Evolutionary conservation across 2,113 vertebrate genomes (phyloP), one percentile per base, ranked within the genome.

Genomic region (Zosterops hypoxanthus): DNA sequence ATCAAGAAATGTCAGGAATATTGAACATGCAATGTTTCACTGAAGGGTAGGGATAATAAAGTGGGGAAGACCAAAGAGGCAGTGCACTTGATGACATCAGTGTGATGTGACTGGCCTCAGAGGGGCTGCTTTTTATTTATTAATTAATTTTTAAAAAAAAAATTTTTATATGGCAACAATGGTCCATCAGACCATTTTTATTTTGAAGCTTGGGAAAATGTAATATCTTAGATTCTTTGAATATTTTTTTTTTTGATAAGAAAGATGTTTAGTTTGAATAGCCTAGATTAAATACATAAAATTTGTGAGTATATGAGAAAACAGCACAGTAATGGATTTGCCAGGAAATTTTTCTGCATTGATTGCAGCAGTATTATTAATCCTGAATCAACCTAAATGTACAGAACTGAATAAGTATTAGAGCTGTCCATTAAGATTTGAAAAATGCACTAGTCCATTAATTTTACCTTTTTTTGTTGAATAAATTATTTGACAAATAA

Each of bases 401-500:
- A 84, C 80, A 84, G 90, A 93, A 81, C 72, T 71, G 94, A 91
- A 6, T 89, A 91, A 92, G 88, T 79, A 61, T 75, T 84, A 94
- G 57, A 83, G 41, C 69, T 82, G 80, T 84, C 82, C 76, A 84
- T 83, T 90, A 86, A 81, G 76, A 90, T 88, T 77, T 96, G 94
- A 96, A 71, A 87, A 95, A 96, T 86, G 61, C 23, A 79, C 56
- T 22, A 82, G 88, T 96, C 49, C 88, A 83, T 96, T 93, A 94
- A 93, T 97, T 96, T 88, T 71, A 94, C 92, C 72, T 94, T 96
- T 97, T 80, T 96, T 88, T 93, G 82, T 84, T 93, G 94, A 96
- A 96, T 95, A 96, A 96, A 96, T 96, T 96, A 93, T 93, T 95
- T 97, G 92, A 95, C 80, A 96, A 97, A 96, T 95, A 97, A 90